A percentile compares a stretch with the other conserved stretches of the same genome.
Conservation (phyloP, 2,113 vertebrate genomes). For the Rutilus rutilus region DNA sequence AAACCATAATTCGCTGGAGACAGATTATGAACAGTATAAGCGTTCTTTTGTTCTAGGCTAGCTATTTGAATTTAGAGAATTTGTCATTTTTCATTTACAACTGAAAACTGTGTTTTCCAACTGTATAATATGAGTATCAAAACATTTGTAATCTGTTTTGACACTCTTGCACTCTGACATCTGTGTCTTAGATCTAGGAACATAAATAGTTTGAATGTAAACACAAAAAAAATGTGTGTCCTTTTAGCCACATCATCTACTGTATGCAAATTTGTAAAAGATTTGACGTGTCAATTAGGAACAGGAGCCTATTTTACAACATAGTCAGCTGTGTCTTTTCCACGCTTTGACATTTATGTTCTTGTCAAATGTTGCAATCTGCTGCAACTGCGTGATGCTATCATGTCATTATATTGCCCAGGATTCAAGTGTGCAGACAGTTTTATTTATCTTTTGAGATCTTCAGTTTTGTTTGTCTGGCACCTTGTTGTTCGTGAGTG, state of each 20-base stretch:
- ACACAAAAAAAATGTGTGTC: too few relatives aligned
- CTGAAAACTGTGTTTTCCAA: background rate
- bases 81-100: background rate
- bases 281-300: background rate
- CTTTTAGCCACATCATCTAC: background rate
- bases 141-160: background rate
- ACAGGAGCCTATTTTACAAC: conserved; percentile 8
- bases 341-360: background rate
- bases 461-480: too few relatives aligned
- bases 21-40: background rate
- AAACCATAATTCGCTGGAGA: background rate
- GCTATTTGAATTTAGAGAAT: background rate
- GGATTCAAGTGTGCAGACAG: too few relatives aligned
- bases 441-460: too few relatives aligned
- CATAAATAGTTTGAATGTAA: background rate
- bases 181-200: background rate
- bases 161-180: too few relatives aligned
- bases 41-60: background rate
- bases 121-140: background rate
- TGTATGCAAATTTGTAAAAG: background rate
- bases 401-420: too few relatives aligned
- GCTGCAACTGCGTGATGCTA: too few relatives aligned
- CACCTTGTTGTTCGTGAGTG: too few relatives aligned
- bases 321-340: conserved; percentile 22
- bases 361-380: background rate